Conservation (phyloP, 2,888 invertebrate species). For the Eretmocerus hayati region DNA sequence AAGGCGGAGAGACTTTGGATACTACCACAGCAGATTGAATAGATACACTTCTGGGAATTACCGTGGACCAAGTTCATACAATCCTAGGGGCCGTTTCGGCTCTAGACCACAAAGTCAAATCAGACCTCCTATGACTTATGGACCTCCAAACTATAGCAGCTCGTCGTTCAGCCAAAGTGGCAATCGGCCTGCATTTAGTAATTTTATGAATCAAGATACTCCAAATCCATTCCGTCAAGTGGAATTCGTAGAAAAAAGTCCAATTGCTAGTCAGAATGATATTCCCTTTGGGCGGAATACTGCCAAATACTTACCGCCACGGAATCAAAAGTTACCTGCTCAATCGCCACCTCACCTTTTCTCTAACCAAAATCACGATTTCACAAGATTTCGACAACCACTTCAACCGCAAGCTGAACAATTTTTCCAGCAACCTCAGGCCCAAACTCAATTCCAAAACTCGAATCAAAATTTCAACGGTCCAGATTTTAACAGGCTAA, state of each 20-base stretch:
- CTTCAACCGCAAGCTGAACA: neutral
- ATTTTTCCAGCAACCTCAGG: neutral
- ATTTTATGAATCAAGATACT: constrained; percentile 27
- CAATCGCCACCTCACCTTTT: constrained; percentile 18
- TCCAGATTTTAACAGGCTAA: constrained; percentile 20
- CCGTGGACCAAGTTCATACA: constrained; percentile 1
- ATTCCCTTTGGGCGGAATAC: constrained; percentile 37
- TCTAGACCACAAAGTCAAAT: constrained; percentile 29
- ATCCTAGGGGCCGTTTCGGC: constrained; percentile 29
- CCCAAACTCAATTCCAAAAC: constrained; percentile 1
- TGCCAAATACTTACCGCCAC: constrained; percentile 42
- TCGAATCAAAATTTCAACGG: constrained; percentile 6
- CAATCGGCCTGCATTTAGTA: constrained; percentile 17
- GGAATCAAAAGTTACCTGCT: constrained; percentile 38
- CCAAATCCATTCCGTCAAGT: constrained; percentile 32
- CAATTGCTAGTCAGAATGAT: constrained; percentile 41
- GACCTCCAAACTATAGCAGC: constrained; percentile 31
- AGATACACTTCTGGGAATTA: constrained; percentile 14
- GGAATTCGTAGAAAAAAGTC: constrained; percentile 33
- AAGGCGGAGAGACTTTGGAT: constrained; percentile 37
- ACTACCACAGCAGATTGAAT: constrained; percentile 30
- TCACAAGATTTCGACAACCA: constrained; percentile 5
- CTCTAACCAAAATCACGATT: constrained; percentile 13
- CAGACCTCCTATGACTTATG: constrained; percentile 37
- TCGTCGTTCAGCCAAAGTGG: constrained; percentile 14